Percentiles rank a stretch among this genome's conserved stretches.
Conservation (phyloP, 2,888 invertebrate genomes). For the Megalurothrips usitatus region DNA sequence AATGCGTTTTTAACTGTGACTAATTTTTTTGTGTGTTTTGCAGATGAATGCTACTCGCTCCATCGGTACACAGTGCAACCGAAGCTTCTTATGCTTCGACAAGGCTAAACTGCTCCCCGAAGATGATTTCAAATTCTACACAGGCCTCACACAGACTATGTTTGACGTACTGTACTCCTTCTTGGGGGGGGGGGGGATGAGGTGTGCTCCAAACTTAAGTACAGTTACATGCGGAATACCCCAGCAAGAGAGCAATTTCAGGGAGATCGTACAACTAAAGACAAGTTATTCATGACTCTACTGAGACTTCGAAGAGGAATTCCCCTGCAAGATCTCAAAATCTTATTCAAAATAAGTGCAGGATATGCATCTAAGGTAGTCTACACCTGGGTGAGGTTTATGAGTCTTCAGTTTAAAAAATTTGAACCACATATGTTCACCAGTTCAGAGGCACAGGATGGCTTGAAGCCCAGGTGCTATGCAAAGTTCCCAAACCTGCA, state of each 20-base stretch:
- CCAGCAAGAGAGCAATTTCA: not conserved
- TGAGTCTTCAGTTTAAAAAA: not conserved
- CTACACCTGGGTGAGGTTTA: not conserved
- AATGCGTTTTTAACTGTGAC: no score
- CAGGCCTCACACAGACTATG: not conserved
- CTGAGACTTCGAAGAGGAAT: not conserved
- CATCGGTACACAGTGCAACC: not conserved
- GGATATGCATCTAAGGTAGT: not conserved
- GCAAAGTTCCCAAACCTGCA: not conserved
- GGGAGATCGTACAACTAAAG: not conserved
- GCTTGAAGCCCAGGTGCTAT: not conserved
- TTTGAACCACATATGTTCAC: not conserved
- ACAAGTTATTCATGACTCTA: not conserved
- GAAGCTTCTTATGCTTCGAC: not conserved
- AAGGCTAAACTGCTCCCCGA: not conserved
- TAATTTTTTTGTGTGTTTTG: not conserved
- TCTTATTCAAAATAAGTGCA: not conserved
- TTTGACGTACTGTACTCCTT: not conserved
- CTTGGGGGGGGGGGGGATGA: not conserved
- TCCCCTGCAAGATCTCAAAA: not conserved
- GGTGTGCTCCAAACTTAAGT: not conserved
- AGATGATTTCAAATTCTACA: not conserved
- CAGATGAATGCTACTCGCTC: not conserved
- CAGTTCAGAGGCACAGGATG: not conserved
- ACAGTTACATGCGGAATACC: not conserved